Evolutionary conservation across 1,140 invertebrate species (phyloP).

Genomic region (Wiebesia pumilae): DNA sequence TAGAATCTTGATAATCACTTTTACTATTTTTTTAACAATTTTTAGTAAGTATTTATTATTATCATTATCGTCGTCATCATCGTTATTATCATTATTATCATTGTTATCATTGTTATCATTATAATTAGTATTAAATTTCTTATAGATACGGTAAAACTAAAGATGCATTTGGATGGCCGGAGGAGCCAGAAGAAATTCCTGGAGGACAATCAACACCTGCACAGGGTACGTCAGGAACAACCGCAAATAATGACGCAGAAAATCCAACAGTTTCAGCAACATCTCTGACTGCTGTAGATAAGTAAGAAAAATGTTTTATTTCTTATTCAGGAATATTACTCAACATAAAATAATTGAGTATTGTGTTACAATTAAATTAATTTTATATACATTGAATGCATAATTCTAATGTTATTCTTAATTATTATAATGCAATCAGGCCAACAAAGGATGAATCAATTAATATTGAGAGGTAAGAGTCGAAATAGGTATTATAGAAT

Average conservation of each 20-base stretch:
- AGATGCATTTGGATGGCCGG: conserved; percentile 97
- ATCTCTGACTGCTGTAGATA: conserved; percentile 76
- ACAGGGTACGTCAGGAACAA: conserved; percentile 62
- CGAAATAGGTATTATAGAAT: conserved; percentile 42
- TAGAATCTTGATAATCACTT: too few relatives aligned
- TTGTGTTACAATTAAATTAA: conserved; percentile 6
- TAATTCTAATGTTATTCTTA: conserved; percentile 34
- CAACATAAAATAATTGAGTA: conserved; percentile 11
- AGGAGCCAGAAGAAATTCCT: conserved; percentile 91
- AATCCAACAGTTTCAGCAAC: conserved; percentile 67
- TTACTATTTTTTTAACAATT: too few relatives aligned
- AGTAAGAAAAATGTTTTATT: conserved; percentile 63
- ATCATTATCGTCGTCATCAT: too few relatives aligned
- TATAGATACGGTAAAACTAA: conserved; percentile 93
- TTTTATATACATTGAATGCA: background rate
- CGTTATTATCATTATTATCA: too few relatives aligned
- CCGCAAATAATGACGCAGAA: conserved; percentile 71
- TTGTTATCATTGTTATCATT: too few relatives aligned
- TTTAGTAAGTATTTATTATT: too few relatives aligned
- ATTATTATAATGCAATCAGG: conserved; percentile 68
- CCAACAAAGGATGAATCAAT: conserved; percentile 68
- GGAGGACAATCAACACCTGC: conserved; percentile 76
- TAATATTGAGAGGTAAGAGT: conserved; percentile 72
- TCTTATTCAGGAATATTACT: background rate
- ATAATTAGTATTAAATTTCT: conserved; percentile 37